phyloP scores from a whole-genome alignment of 1,140 invertebrate genomes.

The Cephus cinctus region DNA sequence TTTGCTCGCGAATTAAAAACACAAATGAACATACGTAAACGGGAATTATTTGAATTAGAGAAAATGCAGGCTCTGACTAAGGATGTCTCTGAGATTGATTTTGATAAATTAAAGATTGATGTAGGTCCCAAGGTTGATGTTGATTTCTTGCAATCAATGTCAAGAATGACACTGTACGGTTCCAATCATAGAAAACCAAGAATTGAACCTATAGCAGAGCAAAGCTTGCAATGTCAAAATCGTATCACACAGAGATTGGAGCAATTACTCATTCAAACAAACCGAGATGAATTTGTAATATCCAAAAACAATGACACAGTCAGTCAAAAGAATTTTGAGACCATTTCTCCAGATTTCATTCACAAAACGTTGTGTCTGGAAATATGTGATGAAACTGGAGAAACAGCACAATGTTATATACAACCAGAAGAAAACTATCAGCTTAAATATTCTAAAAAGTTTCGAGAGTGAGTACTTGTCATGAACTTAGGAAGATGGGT shows the following conservation, averaged over 20 bases:
- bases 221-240: neutral
- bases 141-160: constrained; percentile 19
- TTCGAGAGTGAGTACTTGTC: constrained; percentile 27
- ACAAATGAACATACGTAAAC: neutral
- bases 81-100: constrained; percentile 20
- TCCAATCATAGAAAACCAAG: constrained; percentile 13
- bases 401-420: constrained; percentile 9
- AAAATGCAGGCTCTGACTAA: constrained; percentile 10
- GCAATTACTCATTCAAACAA: neutral
- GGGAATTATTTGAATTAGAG: neutral
- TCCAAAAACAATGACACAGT: too few relatives aligned
- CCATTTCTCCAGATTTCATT: neutral
- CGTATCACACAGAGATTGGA: constrained; percentile 12
- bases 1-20: constrained; percentile 8
- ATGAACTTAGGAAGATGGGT: too few relatives aligned
- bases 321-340: neutral
- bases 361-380: constrained; percentile 5
- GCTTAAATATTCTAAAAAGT: constrained; percentile 16
- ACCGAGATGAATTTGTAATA: too few relatives aligned
- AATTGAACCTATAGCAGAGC: constrained; percentile 13
- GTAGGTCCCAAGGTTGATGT: constrained; percentile 19
- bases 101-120: constrained; percentile 26
- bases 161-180: constrained; percentile 22
- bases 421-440: neutral
- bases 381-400: constrained; percentile 11